phyloP scores from a whole-genome alignment of 2,113 vertebrate genomes.

The Tragulus kanchil region DNA sequence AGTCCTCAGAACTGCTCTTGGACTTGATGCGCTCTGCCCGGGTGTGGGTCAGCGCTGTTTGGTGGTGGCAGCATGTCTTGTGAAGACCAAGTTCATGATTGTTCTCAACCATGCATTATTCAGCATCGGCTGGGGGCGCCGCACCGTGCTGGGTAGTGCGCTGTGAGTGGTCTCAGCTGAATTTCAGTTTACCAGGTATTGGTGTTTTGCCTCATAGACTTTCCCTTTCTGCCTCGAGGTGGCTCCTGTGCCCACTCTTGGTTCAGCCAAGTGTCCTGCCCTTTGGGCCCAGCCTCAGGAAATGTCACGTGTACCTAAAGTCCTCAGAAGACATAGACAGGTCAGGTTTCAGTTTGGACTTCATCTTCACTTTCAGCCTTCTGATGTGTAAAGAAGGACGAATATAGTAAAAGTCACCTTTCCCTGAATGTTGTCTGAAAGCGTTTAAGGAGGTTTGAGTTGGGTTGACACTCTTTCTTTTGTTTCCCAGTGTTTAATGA shows the following conservation, averaged over 20 bases:
- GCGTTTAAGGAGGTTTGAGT: background rate
- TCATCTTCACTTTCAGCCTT: background rate
- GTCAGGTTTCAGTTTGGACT: background rate
- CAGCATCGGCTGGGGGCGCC: background rate
- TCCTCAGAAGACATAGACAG: background rate
- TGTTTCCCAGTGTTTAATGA: background rate
- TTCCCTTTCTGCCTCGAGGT: background rate
- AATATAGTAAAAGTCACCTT: background rate
- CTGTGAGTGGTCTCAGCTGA: background rate
- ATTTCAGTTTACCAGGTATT: background rate
- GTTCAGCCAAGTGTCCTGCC: background rate
- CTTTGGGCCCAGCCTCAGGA: background rate
- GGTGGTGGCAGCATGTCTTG: background rate
- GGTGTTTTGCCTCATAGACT: background rate
- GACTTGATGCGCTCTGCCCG: background rate
- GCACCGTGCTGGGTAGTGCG: background rate
- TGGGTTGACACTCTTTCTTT: background rate
- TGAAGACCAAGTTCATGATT: background rate
- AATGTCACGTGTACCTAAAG: background rate
- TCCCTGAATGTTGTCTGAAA: conserved; percentile 18
- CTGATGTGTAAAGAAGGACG: background rate
- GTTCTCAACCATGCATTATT: background rate
- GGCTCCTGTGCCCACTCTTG: background rate
- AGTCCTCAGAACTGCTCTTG: background rate
- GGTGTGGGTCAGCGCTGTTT: background rate